These are phyloP conservation scores for Thelaira solivaga DNA, from an alignment of 2,888 invertebrate species.

Conservation along the genomic window DNA sequence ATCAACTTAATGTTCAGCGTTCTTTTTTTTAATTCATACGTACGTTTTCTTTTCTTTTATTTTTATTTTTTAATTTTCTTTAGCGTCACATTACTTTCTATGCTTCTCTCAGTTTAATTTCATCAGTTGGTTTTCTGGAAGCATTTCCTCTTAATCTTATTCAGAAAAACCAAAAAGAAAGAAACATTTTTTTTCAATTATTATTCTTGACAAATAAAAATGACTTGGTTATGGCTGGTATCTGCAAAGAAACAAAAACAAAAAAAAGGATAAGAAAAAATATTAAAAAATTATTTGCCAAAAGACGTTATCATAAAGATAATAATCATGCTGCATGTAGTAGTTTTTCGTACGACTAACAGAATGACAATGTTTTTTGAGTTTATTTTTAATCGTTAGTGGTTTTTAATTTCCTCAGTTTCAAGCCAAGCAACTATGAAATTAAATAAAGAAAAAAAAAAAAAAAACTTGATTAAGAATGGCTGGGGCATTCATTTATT, in stretches of 20 bases:
- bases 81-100: constrained; percentile 1
- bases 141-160: constrained; percentile 13
- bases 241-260: constrained; percentile 34
- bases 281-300: constrained; percentile 25
- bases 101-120: constrained; percentile 24
- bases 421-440: neutral
- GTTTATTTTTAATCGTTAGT: neutral
- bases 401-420: neutral
- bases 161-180: too few species aligned
- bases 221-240: constrained; percentile 41
- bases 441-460: neutral
- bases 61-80: neutral
- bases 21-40: neutral
- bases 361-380: too few species aligned
- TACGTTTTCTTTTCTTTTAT: neutral
- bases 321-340: neutral
- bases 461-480: too few species aligned
- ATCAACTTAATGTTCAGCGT: constrained; percentile 31
- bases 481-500: too few species aligned
- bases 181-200: constrained; percentile 38
- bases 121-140: constrained; percentile 27
- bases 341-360: too few species aligned
- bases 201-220: constrained; percentile 23
- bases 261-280: constrained; percentile 4
- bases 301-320: constrained; percentile 21